Base-by-base conservation (phyloP, 2,113 vertebrate genomes). In the Cyprinodon variegatus region DNA sequence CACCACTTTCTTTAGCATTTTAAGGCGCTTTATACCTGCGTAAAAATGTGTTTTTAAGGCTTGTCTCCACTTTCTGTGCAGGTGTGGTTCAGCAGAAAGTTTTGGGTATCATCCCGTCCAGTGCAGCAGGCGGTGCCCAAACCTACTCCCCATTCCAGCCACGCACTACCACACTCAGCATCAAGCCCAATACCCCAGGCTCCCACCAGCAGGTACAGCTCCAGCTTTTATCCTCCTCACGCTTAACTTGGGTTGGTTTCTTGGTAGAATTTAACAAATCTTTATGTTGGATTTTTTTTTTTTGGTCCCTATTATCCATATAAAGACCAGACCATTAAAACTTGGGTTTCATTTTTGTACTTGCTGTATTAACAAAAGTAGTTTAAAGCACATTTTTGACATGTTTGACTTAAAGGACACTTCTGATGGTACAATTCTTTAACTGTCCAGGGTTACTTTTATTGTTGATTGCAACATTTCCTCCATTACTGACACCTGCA, bases 91-190 rank as follows among this genome's bases (percentile, higher is more conserved):
- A 99, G 84, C 97, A 98, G 91, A 98, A 99, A 84, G 97, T 99
- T 70, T 88, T 99, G 94, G 96, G 97, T 61, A 98, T 98, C 94
- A 97, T 99, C 94, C 97, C 97, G 66, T 96, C 97, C 59, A 95
- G 94, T 83, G 94, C 96, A 68, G 94, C 96, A 74, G 93, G 95
- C 46, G 95, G 94, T 82, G 95, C 95, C 66, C 96, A 97, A 83
- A 98, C 97, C 63, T 97, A 95, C 90, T 96, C 96, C 90, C 95
- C 97, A 92, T 98, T 98, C 95, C 97, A 98, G 91, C 96, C 97
- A 41, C 96, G 96, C 85, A 95, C 96, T 40, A 95, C 96, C 41
- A 96, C 96, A 2, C 96, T 99, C 89, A 97, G 95, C 81, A 97
- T 98, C 86, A 94, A 96, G 89, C 96, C 96, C 86, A 97, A 94